phyloP scores from a whole-genome alignment of 2,797 vertebrate species.

The Cirrhinus mrigala region DNA sequence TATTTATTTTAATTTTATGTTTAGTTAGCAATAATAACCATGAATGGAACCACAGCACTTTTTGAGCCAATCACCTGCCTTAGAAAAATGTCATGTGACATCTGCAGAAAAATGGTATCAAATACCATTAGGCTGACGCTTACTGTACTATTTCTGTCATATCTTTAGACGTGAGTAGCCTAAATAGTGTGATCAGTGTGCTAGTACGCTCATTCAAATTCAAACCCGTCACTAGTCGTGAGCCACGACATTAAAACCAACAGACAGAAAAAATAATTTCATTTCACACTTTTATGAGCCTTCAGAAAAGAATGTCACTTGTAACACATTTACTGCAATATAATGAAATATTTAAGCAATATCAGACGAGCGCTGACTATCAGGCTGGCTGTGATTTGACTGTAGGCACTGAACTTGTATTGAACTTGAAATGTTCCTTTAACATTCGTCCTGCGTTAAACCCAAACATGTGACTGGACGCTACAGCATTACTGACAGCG shows the following conservation, averaged over 20 bases:
- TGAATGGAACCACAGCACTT: not conserved
- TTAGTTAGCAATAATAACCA: not conserved
- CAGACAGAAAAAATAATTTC: not conserved
- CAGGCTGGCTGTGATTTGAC: not conserved
- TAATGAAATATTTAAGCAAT: conserved; percentile 12
- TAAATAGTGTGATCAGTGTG: not conserved
- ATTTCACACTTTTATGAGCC: not conserved
- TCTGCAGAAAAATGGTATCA: not conserved
- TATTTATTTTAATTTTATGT: no score
- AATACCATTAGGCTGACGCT: not conserved
- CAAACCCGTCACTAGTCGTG: not conserved
- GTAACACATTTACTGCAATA: conserved; percentile 6
- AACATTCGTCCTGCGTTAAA: not conserved
- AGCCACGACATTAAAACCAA: not conserved
- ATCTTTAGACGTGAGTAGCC: no score
- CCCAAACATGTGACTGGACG: not conserved
- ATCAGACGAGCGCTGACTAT: not conserved
- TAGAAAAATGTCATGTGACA: not conserved
- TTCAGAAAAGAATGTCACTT: not conserved
- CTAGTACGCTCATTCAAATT: not conserved
- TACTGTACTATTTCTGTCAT: no score
- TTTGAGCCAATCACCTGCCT: not conserved
- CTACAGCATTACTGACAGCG: not conserved
- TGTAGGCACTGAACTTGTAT: not conserved
- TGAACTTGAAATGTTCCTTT: not conserved